These are phyloP conservation scores for Alosa sapidissima DNA, from an alignment of 2,797 vertebrate genomes.

Conservation along the genomic window DNA sequence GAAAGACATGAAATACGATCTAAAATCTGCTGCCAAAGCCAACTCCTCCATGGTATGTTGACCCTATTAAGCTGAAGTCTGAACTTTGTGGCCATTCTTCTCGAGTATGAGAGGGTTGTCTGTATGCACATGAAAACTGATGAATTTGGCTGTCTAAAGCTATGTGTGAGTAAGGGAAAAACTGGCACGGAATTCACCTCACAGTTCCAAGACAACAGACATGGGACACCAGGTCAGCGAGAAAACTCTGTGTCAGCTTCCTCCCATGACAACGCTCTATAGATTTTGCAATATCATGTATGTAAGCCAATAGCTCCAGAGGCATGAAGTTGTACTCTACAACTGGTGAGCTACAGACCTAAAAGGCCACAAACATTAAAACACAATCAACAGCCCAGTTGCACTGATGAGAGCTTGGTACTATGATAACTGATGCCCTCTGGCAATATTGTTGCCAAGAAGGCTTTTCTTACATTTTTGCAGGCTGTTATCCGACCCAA, in stretches of 20 bases:
- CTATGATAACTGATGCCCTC: background rate
- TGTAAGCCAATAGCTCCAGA: background rate
- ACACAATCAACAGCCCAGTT: background rate
- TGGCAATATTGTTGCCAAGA: background rate
- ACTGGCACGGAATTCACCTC: background rate
- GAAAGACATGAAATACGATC: background rate
- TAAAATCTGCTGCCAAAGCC: background rate
- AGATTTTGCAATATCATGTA: slow-evolving; percentile 9
- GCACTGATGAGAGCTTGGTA: background rate
- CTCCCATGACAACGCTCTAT: background rate
- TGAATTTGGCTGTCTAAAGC: background rate
- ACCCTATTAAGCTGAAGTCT: background rate
- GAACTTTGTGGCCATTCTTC: slow-evolving; percentile 5
- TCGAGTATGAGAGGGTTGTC: background rate
- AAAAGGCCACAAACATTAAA: background rate
- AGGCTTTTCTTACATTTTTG: no score
- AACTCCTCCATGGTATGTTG: slow-evolving; percentile 11
- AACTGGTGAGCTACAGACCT: background rate
- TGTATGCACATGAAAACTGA: background rate
- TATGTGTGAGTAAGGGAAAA: background rate
- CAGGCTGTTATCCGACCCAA: no score
- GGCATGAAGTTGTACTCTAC: background rate
- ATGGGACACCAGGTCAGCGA: background rate
- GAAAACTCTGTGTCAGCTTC: background rate
- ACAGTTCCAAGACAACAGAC: background rate